phyloP scores from a whole-genome alignment of 2,797 vertebrate species.

The Eleutherodactylus coqui region DNA sequence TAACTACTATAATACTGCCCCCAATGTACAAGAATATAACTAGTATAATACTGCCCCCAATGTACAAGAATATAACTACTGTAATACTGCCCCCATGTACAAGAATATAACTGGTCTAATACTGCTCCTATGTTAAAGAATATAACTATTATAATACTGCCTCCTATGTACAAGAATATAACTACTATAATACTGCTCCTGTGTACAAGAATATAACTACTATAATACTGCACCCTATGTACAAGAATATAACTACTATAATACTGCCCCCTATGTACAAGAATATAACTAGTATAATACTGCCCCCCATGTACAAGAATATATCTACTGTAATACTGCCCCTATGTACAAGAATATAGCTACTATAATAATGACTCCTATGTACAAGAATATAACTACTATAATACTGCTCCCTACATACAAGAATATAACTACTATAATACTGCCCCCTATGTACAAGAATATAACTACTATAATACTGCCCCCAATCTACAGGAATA shows the following conservation, averaged over 20 bases:
- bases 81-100: neutral
- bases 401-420: constrained; percentile 1
- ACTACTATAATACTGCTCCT: too few relatives aligned
- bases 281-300: too few relatives aligned
- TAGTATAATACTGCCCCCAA: too few relatives aligned
- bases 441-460: neutral
- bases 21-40: too few relatives aligned
- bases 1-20: too few relatives aligned
- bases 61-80: constrained; percentile 2
- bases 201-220: too few relatives aligned
- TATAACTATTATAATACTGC: constrained; percentile 20
- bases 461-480: neutral
- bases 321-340: neutral
- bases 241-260: too few relatives aligned
- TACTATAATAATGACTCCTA: constrained; percentile 5
- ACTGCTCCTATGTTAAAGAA: neutral
- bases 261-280: too few relatives aligned
- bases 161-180: too few relatives aligned
- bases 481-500: too few relatives aligned
- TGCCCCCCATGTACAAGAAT: too few relatives aligned
- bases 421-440: constrained; percentile 13
- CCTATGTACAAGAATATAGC: constrained; percentile 14
- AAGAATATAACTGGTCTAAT: constrained; percentile 19
- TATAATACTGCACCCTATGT: too few relatives aligned
- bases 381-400: constrained; percentile 16